phyloP scores from a whole-genome alignment of 1,140 invertebrate genomes.

The Heliothis virescens region DNA sequence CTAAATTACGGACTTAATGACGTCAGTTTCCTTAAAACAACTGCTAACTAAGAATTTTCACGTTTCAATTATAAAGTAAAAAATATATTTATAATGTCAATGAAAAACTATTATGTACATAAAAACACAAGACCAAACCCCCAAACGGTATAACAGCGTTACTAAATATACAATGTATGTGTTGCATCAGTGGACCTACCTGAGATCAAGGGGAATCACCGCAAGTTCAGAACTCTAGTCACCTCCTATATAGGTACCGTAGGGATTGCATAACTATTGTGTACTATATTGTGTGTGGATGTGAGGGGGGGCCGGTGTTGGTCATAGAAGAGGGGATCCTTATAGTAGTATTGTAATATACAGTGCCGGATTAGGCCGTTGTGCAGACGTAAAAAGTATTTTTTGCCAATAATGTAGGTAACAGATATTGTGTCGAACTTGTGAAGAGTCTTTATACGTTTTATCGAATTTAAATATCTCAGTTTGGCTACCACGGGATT shows the following conservation, averaged over 20 bases:
- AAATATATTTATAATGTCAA: too few relatives aligned
- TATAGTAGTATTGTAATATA: not conserved
- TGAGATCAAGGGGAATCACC: slow-evolving; percentile 98
- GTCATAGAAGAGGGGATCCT: slow-evolving; percentile 35
- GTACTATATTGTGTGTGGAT: slow-evolving; percentile 50
- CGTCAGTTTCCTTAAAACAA: too few relatives aligned
- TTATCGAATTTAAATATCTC: too few relatives aligned
- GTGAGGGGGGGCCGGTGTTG: slow-evolving; percentile 59
- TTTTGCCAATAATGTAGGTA: too few relatives aligned
- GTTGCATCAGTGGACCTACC: slow-evolving; percentile 94
- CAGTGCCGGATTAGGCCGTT: too few relatives aligned
- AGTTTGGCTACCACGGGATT: too few relatives aligned
- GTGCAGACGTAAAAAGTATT: too few relatives aligned
- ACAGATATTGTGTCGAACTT: too few relatives aligned
- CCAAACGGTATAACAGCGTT: not conserved
- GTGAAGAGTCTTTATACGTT: too few relatives aligned
- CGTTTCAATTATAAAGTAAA: too few relatives aligned
- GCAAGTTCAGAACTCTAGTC: slow-evolving; percentile 99
- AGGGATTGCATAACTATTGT: slow-evolving; percentile 55
- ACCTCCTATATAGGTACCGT: slow-evolving; percentile 97
- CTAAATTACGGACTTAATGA: too few relatives aligned
- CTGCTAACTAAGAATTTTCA: too few relatives aligned
- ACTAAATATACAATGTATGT: slow-evolving; percentile 28
- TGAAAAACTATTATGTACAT: not conserved
- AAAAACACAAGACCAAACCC: not conserved